These are phyloP conservation scores for Momotus momota DNA, from an alignment of 2,797 vertebrate genomes.

Conservation along the genomic window DNA sequence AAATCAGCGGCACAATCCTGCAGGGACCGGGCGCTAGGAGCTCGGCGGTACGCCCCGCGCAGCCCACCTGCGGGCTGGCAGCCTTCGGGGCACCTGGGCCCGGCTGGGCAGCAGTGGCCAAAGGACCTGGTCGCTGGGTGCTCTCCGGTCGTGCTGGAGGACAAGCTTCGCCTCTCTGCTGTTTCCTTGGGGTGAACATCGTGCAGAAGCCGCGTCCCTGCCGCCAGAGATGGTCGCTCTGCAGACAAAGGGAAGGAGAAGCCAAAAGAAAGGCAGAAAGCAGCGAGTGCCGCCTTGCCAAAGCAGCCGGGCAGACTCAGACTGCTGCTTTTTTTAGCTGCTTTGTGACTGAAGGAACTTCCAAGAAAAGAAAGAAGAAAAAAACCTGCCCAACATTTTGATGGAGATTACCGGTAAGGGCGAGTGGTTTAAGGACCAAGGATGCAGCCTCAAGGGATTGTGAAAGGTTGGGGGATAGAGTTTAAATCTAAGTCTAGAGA, in stretches of 20 bases:
- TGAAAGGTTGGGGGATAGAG: neutral
- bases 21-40: neutral
- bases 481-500: neutral
- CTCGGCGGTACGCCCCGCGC: neutral
- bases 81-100: neutral
- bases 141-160: neutral
- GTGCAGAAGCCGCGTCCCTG: neutral
- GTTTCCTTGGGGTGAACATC: neutral
- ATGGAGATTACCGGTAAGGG: neutral
- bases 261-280: neutral
- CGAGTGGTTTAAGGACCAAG: neutral
- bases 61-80: neutral
- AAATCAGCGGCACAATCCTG: no score
- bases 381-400: neutral
- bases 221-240: fast-evolving
- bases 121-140: neutral
- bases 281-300: neutral
- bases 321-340: neutral
- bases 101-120: no score
- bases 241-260: neutral
- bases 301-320: neutral
- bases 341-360: neutral
- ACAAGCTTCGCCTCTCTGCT: neutral
- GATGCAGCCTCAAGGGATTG: neutral
- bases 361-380: neutral